phyloP scores from a whole-genome alignment of 2,797 vertebrate species.

The Ataeniobius toweri region DNA sequence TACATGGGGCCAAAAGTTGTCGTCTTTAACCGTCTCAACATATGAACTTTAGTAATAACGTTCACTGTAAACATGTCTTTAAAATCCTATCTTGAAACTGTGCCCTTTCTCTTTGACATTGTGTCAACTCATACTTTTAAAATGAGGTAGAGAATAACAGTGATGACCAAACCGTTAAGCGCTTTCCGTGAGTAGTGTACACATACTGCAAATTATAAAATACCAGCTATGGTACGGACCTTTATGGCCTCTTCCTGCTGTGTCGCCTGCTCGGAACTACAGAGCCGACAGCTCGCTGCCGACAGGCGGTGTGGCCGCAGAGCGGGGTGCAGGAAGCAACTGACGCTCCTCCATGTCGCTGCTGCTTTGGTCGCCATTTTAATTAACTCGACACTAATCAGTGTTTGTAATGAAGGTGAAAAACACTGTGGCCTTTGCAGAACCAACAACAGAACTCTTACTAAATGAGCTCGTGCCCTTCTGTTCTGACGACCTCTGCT shows the following conservation, averaged over 20 bases:
- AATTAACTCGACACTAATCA: background rate
- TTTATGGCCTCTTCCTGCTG: conserved; percentile 17
- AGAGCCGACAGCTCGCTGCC: conserved; percentile 13
- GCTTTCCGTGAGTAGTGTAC: background rate
- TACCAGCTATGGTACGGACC: conserved; percentile 42
- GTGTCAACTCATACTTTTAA: background rate
- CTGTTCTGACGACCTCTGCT: background rate
- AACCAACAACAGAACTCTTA: no score
- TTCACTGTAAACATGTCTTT: no score
- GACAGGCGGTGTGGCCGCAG: conserved; percentile 4
- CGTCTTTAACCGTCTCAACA: no score
- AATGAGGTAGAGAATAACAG: background rate
- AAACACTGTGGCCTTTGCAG: background rate
- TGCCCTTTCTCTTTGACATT: background rate
- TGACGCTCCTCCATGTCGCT: conserved; percentile 22
- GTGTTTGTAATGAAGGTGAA: background rate
- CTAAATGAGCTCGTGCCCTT: conserved; percentile 20
- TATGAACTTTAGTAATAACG: no score
- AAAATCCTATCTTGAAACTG: background rate
- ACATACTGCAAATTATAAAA: background rate
- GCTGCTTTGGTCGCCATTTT: conserved; percentile 47
- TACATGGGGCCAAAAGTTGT: no score
- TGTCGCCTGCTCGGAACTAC: conserved; percentile 33
- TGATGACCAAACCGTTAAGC: background rate
- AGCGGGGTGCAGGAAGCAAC: background rate